Conservation (phyloP, 2,888 invertebrate genomes). For the Tortricodes alternella region DNA sequence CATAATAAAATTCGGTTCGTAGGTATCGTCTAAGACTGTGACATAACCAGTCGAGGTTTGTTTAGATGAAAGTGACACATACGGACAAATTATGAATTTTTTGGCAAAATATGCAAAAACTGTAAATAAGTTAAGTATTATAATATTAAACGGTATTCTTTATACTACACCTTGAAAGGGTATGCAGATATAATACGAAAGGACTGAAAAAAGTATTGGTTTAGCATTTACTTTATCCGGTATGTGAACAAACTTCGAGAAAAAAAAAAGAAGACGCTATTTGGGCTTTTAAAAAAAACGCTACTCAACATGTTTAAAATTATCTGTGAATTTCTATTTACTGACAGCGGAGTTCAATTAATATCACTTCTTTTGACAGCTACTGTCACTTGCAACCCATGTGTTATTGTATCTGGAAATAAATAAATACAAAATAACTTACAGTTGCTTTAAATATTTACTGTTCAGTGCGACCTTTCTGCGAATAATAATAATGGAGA, state of each 20-base stretch:
- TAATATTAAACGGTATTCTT: too few species aligned
- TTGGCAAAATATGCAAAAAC: too few species aligned
- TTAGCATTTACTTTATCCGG: not conserved
- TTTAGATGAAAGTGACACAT: constrained; percentile 9
- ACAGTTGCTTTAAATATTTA: not conserved
- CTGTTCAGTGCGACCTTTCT: not conserved
- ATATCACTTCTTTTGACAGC: constrained; percentile 36
- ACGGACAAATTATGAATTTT: not conserved
- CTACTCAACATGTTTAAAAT: not conserved
- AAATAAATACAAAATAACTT: constrained; percentile 19
- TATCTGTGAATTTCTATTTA: too few species aligned
- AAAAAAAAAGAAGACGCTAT: not conserved
- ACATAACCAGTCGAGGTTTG: constrained; percentile 61
- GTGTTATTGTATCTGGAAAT: constrained; percentile 39
- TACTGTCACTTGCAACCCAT: constrained; percentile 43
- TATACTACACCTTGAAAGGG: too few species aligned
- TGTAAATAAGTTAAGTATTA: too few species aligned
- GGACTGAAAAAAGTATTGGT: not conserved
- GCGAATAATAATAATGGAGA: constrained; percentile 59
- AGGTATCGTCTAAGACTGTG: constrained; percentile 52
- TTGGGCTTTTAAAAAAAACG: not conserved
- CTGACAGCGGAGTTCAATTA: not conserved
- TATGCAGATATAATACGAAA: too few species aligned
- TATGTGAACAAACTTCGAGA: not conserved
- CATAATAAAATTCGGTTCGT: constrained; percentile 54